These are phyloP conservation scores for Pseudomugil tenellus DNA, from an alignment of 2,797 vertebrate species.

Conservation along the genomic window DNA sequence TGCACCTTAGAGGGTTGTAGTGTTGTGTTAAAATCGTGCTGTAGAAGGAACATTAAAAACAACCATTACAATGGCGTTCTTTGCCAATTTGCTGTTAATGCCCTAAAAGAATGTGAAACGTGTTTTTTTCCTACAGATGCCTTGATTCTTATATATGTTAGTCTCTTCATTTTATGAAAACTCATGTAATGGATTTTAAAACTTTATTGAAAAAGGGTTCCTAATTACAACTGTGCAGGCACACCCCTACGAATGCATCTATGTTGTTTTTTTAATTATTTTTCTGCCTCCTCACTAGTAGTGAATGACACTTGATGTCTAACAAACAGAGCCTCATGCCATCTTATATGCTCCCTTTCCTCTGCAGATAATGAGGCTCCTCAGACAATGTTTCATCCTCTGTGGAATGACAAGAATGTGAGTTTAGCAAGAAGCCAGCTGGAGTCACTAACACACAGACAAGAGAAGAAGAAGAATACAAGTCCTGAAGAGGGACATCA, in stretches of 20 bases:
- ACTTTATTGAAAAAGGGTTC: not conserved
- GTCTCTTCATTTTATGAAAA: not conserved
- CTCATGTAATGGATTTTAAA: slow-evolving; percentile 4
- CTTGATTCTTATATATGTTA: not conserved
- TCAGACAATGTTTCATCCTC: slow-evolving; percentile 67
- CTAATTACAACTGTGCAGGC: not conserved
- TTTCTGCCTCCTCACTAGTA: slow-evolving; percentile 31
- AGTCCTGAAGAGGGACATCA: slow-evolving; percentile 26
- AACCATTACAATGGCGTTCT: not conserved
- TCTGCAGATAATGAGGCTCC: slow-evolving; percentile 77
- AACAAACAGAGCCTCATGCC: slow-evolving; percentile 62
- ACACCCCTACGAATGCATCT: not conserved
- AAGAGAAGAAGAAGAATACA: slow-evolving; percentile 39
- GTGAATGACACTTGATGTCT: slow-evolving; percentile 62
- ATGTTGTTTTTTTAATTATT: slow-evolving; percentile 5
- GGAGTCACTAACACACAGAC: slow-evolving; percentile 51
- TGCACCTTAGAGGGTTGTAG: not conserved
- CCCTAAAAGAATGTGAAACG: not conserved
- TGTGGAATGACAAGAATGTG: slow-evolving; percentile 80
- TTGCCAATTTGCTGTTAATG: not conserved
- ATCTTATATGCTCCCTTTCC: slow-evolving; percentile 55
- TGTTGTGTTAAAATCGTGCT: not conserved
- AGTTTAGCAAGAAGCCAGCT: slow-evolving; percentile 42
- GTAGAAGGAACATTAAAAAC: not conserved
- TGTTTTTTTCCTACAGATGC: not conserved